Evolutionary conservation across 2,888 invertebrate genomes (phyloP).

Genomic region (Mythimna loreyi): DNA sequence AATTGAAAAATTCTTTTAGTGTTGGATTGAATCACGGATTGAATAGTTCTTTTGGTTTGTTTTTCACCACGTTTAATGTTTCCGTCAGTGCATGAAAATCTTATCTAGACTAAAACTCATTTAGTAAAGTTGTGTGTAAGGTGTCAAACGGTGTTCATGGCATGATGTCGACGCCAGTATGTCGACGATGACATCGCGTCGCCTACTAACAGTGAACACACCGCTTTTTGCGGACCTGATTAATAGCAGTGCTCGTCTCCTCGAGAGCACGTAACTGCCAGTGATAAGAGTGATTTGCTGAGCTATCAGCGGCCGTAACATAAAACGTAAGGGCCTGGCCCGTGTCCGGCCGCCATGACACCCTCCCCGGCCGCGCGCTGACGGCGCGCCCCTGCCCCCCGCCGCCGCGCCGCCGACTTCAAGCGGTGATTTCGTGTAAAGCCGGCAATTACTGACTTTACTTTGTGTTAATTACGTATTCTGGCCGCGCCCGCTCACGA

Average conservation of each 20-base stretch:
- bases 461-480: slow-evolving; percentile 52
- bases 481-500: slow-evolving; percentile 36
- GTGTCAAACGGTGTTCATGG: background rate
- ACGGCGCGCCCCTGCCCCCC: slow-evolving; percentile 3
- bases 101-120: slow-evolving; percentile 12
- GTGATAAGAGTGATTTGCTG: slow-evolving; percentile 56
- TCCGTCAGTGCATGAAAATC: slow-evolving; percentile 5
- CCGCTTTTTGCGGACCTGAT: slow-evolving; percentile 27
- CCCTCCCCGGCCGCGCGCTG: background rate
- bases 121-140: slow-evolving; percentile 10
- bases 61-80: background rate
- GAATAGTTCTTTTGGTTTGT: slow-evolving; percentile 4
- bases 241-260: slow-evolving; percentile 37
- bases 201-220: background rate
- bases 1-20: too few species aligned
- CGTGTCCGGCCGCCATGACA: slow-evolving; percentile 39
- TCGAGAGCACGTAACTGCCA: slow-evolving; percentile 40
- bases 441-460: slow-evolving; percentile 44
- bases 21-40: background rate
- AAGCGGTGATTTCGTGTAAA: slow-evolving; percentile 44
- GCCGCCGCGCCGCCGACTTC: slow-evolving; percentile 6
- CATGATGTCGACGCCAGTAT: background rate
- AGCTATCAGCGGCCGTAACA: slow-evolving; percentile 50
- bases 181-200: slow-evolving; percentile 11
- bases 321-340: slow-evolving; percentile 48